Conservation (phyloP, 2,888 invertebrate genomes). For the Priocnemis perturbator region DNA sequence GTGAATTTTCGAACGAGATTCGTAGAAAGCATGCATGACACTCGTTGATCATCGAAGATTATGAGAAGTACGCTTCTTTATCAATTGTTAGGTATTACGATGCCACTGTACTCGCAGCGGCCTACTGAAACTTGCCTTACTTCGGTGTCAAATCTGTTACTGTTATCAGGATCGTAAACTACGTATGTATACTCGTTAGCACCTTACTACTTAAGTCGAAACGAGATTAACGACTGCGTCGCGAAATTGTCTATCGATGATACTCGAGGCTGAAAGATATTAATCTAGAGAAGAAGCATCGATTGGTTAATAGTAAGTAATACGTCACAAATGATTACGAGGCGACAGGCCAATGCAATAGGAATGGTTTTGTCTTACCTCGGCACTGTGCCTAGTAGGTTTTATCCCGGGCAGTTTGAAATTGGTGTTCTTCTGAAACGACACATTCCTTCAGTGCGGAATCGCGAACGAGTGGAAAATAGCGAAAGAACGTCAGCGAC, state of each 20-base stretch:
- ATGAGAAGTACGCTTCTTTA: too few species aligned
- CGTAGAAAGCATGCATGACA: not conserved
- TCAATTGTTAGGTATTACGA: too few species aligned
- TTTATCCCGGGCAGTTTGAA: constrained; percentile 46
- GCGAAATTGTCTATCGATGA: constrained; percentile 2
- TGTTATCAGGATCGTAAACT: too few species aligned
- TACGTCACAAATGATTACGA: constrained; percentile 16
- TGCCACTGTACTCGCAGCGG: too few species aligned
- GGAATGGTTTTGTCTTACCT: constrained; percentile 54
- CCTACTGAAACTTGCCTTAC: too few species aligned
- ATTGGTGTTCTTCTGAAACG: constrained; percentile 63
- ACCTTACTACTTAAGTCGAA: too few species aligned
- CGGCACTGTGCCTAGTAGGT: constrained; percentile 36
- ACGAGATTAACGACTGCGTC: not conserved
- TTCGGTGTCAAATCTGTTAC: too few species aligned
- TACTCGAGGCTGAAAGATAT: constrained; percentile 12
- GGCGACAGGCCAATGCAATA: constrained; percentile 26
- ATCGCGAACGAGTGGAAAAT: not conserved
- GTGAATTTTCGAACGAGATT: not conserved
- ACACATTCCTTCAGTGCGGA: constrained; percentile 29
- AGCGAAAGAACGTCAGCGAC: not conserved
- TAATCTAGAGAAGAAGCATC: constrained; percentile 5
- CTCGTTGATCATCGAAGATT: too few species aligned
- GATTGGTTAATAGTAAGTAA: constrained; percentile 22
- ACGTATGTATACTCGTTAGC: too few species aligned